Evolutionary conservation across 92 coral and sea anemone genomes (phyloP).

Genomic region (Pocillopora meandrina): DNA sequence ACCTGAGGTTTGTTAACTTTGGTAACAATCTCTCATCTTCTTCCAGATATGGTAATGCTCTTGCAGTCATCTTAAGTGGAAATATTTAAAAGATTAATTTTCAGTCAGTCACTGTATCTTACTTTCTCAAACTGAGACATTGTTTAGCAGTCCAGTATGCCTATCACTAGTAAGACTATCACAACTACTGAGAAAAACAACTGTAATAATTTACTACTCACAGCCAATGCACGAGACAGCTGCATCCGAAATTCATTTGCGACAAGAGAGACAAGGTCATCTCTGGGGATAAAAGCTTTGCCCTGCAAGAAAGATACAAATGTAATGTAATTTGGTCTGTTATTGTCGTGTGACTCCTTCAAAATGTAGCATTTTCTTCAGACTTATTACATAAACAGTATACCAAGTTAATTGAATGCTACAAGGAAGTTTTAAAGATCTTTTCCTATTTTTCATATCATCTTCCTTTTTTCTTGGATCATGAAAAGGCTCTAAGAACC

Average conservation of each 20-base stretch:
- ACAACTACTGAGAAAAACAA: not conserved
- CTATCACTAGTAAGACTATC: not conserved
- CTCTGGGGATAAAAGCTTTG: slow-evolving; percentile 87
- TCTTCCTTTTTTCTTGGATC: no score
- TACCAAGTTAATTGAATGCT: no score
- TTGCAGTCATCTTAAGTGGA: slow-evolving; percentile 77
- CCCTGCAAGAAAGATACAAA: slow-evolving; percentile 58
- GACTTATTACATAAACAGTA: no score
- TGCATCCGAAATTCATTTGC: slow-evolving; percentile 84
- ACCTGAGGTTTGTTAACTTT: slow-evolving; percentile 92
- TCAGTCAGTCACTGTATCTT: no score
- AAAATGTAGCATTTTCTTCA: no score
- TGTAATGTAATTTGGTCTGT: not conserved
- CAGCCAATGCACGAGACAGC: slow-evolving; percentile 91
- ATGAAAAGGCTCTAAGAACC: no score
- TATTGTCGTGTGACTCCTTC: no score
- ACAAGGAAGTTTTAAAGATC: no score
- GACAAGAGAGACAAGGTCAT: slow-evolving; percentile 82
- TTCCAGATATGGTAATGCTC: slow-evolving; percentile 91
- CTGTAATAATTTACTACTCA: slow-evolving; percentile 44
- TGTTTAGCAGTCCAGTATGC: no score
- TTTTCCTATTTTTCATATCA: no score
- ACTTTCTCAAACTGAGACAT: no score
- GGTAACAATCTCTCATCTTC: slow-evolving; percentile 96
- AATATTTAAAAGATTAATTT: not conserved